A percentile compares a stretch with the other conserved stretches of the same genome.
Evolutionary conservation across 2,888 invertebrate species (phyloP).

Genomic region (Baronia brevicornis): DNA sequence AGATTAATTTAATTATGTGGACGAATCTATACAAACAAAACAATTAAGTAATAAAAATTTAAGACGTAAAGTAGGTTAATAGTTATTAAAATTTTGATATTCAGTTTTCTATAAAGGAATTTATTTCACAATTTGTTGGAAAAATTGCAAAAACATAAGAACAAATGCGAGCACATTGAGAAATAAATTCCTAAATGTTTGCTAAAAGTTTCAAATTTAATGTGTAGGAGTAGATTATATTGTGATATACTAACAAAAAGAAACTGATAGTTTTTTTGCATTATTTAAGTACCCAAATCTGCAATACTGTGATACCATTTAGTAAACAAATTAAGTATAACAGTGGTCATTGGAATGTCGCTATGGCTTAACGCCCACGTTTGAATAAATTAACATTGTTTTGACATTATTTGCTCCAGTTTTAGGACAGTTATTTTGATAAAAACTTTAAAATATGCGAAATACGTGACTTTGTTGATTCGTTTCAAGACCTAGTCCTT

Average conservation of each 20-base stretch:
- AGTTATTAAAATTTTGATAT: no score
- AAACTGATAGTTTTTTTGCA: constrained; percentile 3
- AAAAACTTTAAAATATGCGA: constrained; percentile 12
- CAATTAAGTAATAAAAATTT: no score
- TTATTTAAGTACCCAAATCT: constrained; percentile 6
- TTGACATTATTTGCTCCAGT: constrained; percentile 40
- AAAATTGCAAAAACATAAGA: no score
- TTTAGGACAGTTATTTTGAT: constrained; percentile 30
- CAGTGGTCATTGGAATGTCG: constrained; percentile 28
- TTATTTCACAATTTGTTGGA: neutral
- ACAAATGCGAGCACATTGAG: no score
- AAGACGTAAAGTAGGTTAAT: no score
- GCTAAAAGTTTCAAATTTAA: no score
- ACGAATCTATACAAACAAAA: constrained; percentile 3
- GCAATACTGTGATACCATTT: constrained; percentile 5
- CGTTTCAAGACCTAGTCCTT: constrained; percentile 5
- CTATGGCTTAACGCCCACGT: constrained; percentile 34
- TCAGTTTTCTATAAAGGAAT: neutral
- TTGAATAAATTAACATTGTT: constrained; percentile 36
- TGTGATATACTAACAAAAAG: no score
- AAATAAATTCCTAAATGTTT: no score
- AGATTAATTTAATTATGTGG: no score
- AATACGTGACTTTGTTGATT: constrained; percentile 1
- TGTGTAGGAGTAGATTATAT: no score
- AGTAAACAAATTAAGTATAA: constrained; percentile 10